Conservation (phyloP, 1,140 invertebrate species). For the Oscheius sp. region DNA sequence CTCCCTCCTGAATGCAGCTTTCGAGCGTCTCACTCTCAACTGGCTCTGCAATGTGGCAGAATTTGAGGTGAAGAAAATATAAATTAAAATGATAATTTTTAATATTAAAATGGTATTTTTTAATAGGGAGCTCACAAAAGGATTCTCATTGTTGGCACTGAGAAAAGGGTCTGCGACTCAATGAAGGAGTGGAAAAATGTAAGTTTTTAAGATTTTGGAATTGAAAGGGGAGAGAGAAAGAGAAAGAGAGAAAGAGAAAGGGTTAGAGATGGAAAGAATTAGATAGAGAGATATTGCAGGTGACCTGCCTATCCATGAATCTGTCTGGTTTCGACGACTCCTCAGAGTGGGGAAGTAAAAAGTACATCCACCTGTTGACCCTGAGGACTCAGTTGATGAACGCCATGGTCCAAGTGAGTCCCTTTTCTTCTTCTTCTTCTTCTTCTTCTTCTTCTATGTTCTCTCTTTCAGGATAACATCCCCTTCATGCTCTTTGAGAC, state of each 20-base stretch:
- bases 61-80: conserved; percentile 35
- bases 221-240: too few relatives aligned
- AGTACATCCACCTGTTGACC: conserved; percentile 49
- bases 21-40: conserved; percentile 50
- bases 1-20: conserved; percentile 49
- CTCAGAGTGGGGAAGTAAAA: conserved; percentile 47
- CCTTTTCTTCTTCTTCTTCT: not conserved
- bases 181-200: conserved; percentile 49
- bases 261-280: conserved; percentile 14
- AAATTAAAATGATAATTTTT: too few relatives aligned
- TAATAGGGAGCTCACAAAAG: too few relatives aligned
- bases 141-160: too few relatives aligned
- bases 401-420: conserved; percentile 43
- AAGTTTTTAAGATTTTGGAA: conserved; percentile 19
- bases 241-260: too few relatives aligned
- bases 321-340: conserved; percentile 35
- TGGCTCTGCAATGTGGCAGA: conserved; percentile 52
- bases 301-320: conserved; percentile 32
- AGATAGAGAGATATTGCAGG: not conserved
- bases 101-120: too few relatives aligned
- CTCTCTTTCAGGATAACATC: conserved; percentile 16
- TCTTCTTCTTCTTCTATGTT: not conserved
- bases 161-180: too few relatives aligned
- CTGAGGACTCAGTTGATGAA: conserved; percentile 40
- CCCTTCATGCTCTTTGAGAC: conserved; percentile 50